Evolutionary conservation across 1,140 invertebrate species (phyloP), one percentile per base, ranked within the genome.

Genomic region (Aleiodes sp.): DNA sequence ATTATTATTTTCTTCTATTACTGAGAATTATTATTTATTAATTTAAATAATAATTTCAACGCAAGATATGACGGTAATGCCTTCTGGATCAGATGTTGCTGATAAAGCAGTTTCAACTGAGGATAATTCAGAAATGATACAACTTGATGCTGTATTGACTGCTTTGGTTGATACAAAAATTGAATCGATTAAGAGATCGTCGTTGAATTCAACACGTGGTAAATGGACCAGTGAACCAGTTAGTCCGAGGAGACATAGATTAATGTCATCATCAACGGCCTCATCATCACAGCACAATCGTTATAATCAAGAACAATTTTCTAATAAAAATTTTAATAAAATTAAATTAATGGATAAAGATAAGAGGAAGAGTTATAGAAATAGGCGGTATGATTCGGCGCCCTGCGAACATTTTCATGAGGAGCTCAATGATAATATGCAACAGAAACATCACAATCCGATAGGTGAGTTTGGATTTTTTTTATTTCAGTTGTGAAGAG

Each of bases 61-160:
- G 39, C 46, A 70, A 72, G 76, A 76, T 70, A 84, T 85, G 84
- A 84, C 83, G 78, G 83, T 84, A 70, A 84, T 84, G 82, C 84
- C 82, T 78, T 76, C 83, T 70, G 81, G 77, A 69, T 77, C 76
- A 73, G 82, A 89, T 85, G 88, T 88, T 79, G 88, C 88, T 82
- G 90, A 92, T 86, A 91, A 91, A 82, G 89, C 90, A 73, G 90
- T 92, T 68, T 91, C 90, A 75, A 92, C 90, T 74, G 90, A 91
- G 84, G 90, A 91, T 80, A 83, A 79, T 31, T 74, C 73, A 71
- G 90, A 88, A 73, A 87, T 90, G 78, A 85, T 89, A 57, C 87
- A 89, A 72, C 86, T 92, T 74, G 90, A 91, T 82, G 89, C 90
- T 28, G 88, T 91, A 41, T 80, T 92, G 65, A 88, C 90, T 19